phyloP scores from a whole-genome alignment of 2,888 invertebrate species.

The Acanthococcus lagerstroemiae region DNA sequence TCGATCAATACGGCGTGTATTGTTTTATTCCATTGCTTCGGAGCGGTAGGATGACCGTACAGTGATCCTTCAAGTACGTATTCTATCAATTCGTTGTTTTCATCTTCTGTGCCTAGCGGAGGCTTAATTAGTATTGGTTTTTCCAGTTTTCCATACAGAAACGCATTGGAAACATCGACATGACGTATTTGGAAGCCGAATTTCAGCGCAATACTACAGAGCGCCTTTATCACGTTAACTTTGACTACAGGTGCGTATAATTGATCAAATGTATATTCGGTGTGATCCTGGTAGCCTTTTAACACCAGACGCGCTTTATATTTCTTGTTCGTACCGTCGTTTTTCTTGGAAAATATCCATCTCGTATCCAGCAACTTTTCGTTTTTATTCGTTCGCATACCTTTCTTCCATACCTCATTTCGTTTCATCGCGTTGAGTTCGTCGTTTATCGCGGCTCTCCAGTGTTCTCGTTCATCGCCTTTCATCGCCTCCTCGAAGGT shows the following conservation, averaged over 20 bases:
- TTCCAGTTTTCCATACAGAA: not conserved
- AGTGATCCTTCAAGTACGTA: slow-evolving; percentile 39
- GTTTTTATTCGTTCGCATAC: not conserved
- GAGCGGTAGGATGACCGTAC: slow-evolving; percentile 41
- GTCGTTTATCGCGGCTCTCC: not conserved
- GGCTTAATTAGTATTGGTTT: not conserved
- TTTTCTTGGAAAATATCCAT: not conserved
- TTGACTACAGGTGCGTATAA: no score
- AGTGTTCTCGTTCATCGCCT: not conserved
- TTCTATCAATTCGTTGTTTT: slow-evolving; percentile 33
- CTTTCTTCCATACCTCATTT: not conserved
- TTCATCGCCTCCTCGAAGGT: not conserved
- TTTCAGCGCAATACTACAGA: no score
- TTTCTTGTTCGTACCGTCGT: no score
- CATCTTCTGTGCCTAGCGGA: not conserved
- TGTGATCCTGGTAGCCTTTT: no score
- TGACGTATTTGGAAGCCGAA: no score
- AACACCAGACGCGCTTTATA: no score
- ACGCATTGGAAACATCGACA: not conserved
- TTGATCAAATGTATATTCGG: no score
- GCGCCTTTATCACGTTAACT: no score
- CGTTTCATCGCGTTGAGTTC: not conserved
- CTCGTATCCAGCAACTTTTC: not conserved
- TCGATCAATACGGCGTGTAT: not conserved
- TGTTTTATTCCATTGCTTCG: slow-evolving; percentile 38